Conservation (phyloP, 2,888 invertebrate species). For the Ommatoiulus sabulosus region DNA sequence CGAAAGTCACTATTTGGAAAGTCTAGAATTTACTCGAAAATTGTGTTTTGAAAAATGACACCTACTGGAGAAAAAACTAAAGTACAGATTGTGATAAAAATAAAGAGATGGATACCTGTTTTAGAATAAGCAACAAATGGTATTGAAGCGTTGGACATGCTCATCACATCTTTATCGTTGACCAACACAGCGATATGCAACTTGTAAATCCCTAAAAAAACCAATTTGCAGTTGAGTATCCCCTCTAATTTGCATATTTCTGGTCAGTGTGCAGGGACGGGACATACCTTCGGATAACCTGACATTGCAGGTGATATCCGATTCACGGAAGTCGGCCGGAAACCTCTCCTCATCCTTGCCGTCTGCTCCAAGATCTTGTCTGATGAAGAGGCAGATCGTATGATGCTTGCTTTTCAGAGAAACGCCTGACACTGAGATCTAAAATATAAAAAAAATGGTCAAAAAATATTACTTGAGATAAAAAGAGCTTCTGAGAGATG, state of each 20-base stretch:
- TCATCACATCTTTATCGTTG: neutral
- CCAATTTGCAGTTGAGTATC: neutral
- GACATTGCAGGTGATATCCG: conserved; percentile 32
- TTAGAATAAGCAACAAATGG: conserved; percentile 52
- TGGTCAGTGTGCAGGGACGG: neutral
- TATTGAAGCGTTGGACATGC: conserved; percentile 51
- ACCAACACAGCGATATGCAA: conserved; percentile 50
- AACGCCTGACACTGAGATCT: conserved; percentile 54
- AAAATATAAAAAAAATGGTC: conserved; percentile 32
- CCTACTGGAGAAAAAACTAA: too few species aligned
- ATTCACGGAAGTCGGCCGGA: conserved; percentile 45
- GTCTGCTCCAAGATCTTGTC: conserved; percentile 43
- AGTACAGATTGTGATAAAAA: too few species aligned
- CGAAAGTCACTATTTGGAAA: too few species aligned
- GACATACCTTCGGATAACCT: conserved; percentile 48
- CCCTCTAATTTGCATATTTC: neutral
- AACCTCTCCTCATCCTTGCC: conserved; percentile 55
- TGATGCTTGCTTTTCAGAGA: conserved; percentile 54
- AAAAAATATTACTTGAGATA: too few species aligned
- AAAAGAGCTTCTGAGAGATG: neutral
- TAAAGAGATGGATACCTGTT: too few species aligned
- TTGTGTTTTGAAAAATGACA: too few species aligned
- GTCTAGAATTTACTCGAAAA: too few species aligned
- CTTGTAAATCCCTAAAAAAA: conserved; percentile 41
- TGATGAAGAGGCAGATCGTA: conserved; percentile 54